A percentile compares a stretch with the other conserved stretches of the same genome.
Conservation (phyloP, 2,113 vertebrate genomes). For the Penelope pileata region DNA sequence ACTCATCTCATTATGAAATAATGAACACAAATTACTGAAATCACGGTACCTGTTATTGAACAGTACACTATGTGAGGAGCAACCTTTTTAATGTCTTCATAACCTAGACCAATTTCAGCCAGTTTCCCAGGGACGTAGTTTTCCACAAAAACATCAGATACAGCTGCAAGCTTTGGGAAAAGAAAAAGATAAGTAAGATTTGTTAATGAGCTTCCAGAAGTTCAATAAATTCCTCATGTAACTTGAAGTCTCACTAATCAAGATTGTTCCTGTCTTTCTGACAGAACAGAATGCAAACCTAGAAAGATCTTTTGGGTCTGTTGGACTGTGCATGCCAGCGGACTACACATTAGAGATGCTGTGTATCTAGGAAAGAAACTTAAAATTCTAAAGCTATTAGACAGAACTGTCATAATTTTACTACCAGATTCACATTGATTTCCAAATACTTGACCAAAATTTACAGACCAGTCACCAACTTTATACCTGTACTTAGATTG, state of each 20-base stretch:
- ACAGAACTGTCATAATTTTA: neutral
- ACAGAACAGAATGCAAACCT: neutral
- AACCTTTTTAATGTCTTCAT: slow-evolving; percentile 80
- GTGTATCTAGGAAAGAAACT: neutral
- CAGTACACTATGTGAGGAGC: slow-evolving; percentile 90
- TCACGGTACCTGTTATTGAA: slow-evolving; percentile 90
- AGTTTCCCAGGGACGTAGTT: slow-evolving; percentile 94
- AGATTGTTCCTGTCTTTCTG: neutral
- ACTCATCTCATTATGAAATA: no score
- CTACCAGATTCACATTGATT: neutral
- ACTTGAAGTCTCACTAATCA: slow-evolving; percentile 4
- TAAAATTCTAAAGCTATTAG: neutral
- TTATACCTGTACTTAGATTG: neutral
- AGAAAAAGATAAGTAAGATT: slow-evolving; percentile 26
- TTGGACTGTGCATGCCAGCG: neutral
- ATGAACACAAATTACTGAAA: neutral
- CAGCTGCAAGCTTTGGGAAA: slow-evolving; percentile 84
- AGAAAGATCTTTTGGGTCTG: neutral
- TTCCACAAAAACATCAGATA: slow-evolving; percentile 91
- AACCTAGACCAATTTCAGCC: slow-evolving; percentile 85
- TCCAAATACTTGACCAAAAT: neutral
- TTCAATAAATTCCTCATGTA: neutral
- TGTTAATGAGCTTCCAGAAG: slow-evolving; percentile 1
- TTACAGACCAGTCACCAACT: neutral
- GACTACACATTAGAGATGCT: neutral